These are phyloP conservation scores for Paraescarpia echinospica DNA, from an alignment of 1,140 invertebrate genomes.

Conservation along the genomic window DNA sequence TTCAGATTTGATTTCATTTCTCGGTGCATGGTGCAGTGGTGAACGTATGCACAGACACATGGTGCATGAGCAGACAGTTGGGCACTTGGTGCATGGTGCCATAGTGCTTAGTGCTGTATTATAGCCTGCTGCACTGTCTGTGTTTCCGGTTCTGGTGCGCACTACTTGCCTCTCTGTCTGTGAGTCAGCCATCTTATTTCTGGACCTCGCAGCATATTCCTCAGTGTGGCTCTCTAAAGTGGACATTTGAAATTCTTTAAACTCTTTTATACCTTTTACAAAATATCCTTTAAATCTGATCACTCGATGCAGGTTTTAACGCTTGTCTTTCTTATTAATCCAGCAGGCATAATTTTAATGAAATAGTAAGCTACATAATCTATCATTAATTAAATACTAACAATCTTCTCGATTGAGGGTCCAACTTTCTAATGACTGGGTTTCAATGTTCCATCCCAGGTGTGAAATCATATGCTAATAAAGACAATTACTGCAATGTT, in stretches of 20 bases:
- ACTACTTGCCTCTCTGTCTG: neutral
- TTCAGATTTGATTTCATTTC: too few species aligned
- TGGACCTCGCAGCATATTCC: neutral
- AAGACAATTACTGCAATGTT: neutral
- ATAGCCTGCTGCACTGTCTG: neutral
- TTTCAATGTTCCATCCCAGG: neutral
- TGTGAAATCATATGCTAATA: neutral
- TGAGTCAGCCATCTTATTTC: neutral
- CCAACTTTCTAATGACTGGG: too few species aligned
- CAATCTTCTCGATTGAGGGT: too few species aligned
- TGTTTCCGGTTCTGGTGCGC: neutral
- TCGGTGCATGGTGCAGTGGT: neutral
- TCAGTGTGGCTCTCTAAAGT: neutral
- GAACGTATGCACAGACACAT: neutral
- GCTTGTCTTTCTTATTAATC: too few species aligned
- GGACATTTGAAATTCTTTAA: neutral
- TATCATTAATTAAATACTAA: too few species aligned
- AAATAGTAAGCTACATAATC: too few species aligned
- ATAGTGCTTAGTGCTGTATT: constrained; percentile 3
- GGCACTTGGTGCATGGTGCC: neutral
- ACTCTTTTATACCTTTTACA: neutral
- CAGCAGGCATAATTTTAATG: too few species aligned
- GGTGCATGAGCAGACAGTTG: neutral
- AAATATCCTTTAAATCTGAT: too few species aligned
- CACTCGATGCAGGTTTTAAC: too few species aligned